Conservation (phyloP, 2,888 invertebrate genomes). For the Enoplolaimus lenunculus region DNA sequence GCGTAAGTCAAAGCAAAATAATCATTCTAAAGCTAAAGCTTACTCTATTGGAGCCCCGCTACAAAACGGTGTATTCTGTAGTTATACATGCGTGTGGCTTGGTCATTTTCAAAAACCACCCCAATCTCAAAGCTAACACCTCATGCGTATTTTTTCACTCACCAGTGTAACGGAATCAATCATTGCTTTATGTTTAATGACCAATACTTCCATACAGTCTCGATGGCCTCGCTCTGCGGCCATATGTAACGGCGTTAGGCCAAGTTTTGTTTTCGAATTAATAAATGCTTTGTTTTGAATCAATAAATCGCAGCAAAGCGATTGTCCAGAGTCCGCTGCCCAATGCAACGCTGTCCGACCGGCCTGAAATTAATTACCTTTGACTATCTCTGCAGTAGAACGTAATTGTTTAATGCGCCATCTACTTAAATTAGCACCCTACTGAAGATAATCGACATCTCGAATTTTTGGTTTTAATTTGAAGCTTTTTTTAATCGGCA, state of each 20-base stretch:
- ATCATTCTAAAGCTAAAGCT: too few species aligned
- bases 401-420: too few species aligned
- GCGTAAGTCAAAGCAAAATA: too few species aligned
- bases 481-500: background rate
- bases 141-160: too few species aligned
- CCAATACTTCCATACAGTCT: slow-evolving; percentile 70
- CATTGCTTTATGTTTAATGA: slow-evolving; percentile 82
- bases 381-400: too few species aligned
- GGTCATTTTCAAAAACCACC: too few species aligned
- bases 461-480: background rate
- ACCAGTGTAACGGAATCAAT: slow-evolving; percentile 82
- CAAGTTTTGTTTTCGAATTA: slow-evolving; percentile 90
- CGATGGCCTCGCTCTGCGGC: slow-evolving; percentile 92
- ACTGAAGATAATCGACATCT: too few species aligned
- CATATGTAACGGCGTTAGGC: slow-evolving; percentile 86
- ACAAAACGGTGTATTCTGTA: too few species aligned
- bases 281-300: slow-evolving; percentile 93
- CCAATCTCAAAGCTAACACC: too few species aligned
- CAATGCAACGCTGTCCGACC: slow-evolving; percentile 77
- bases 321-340: slow-evolving; percentile 74
- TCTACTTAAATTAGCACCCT: too few species aligned
- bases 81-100: too few species aligned
- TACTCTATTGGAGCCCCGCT: too few species aligned
- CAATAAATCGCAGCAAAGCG: slow-evolving; percentile 52
- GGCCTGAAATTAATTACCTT: slow-evolving; percentile 12